Evolutionary conservation across 2,797 vertebrate species (phyloP).

Genomic region (Molossus alvarezi): DNA sequence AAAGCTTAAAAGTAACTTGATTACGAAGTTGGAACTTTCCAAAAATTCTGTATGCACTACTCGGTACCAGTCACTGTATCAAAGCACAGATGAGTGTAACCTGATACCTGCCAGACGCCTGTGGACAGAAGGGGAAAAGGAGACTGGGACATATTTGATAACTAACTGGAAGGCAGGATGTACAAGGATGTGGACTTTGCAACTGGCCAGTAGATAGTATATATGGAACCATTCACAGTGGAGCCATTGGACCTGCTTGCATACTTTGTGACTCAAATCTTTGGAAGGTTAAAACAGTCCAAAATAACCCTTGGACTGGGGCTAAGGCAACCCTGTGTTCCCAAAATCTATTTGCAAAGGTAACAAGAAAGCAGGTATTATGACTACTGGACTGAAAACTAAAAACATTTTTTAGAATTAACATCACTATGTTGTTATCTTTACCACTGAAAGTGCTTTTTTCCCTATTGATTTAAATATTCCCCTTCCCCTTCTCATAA

Average conservation of each 20-base stretch:
- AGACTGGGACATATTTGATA: neutral
- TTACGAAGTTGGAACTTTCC: slow-evolving; percentile 1
- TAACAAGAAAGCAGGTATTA: neutral
- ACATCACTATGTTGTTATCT: neutral
- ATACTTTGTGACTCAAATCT: neutral
- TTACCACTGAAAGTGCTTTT: neutral
- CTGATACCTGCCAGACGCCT: neutral
- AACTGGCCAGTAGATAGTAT: neutral
- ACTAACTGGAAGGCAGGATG: neutral
- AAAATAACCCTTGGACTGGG: neutral
- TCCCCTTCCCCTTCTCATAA: neutral
- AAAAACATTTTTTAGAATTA: neutral
- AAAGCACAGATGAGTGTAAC: neutral
- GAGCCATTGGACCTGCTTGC: neutral
- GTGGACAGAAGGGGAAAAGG: neutral
- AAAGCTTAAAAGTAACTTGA: neutral
- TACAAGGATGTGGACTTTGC: neutral
- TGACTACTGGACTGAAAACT: neutral
- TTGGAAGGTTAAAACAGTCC: neutral
- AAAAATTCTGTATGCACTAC: neutral
- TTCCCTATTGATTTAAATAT: neutral
- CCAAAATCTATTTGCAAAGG: neutral
- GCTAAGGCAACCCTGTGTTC: neutral
- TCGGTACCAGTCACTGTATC: neutral
- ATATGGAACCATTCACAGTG: neutral